Evolutionary conservation across 1,140 invertebrate species (phyloP).

Genomic region (Maconellicoccus hirsutus): DNA sequence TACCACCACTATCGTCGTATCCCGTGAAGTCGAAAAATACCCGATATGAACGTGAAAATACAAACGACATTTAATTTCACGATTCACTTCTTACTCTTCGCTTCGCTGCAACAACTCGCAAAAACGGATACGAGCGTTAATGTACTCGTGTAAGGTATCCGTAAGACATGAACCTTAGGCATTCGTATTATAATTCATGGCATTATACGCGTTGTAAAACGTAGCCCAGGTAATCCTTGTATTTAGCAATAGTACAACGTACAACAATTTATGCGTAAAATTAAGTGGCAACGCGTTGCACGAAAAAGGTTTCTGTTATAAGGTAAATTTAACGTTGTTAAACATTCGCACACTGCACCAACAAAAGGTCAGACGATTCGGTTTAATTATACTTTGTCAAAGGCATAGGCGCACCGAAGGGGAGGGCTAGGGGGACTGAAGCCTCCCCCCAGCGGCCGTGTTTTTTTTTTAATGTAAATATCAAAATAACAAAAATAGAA

Average conservation of each 20-base stretch:
- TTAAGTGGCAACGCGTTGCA: not conserved
- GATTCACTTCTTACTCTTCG: too few relatives aligned
- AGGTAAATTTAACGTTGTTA: constrained; percentile 1
- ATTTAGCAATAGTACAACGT: not conserved
- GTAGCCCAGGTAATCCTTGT: not conserved
- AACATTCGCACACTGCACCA: not conserved
- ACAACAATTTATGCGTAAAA: not conserved
- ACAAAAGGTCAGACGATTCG: not conserved
- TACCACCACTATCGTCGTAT: too few relatives aligned
- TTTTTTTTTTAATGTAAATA: too few relatives aligned
- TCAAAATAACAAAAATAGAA: too few relatives aligned
- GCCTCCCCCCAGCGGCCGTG: too few relatives aligned
- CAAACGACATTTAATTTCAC: too few relatives aligned
- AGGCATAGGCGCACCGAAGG: too few relatives aligned
- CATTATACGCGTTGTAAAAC: not conserved
- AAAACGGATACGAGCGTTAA: not conserved
- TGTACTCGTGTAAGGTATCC: too few relatives aligned
- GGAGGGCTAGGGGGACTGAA: too few relatives aligned
- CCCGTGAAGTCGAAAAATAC: too few relatives aligned
- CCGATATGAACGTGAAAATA: too few relatives aligned
- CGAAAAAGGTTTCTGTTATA: not conserved
- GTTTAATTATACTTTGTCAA: constrained; percentile 6
- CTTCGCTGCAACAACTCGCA: too few relatives aligned
- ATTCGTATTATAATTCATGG: not conserved
- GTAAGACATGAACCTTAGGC: not conserved